These are phyloP conservation scores for Petrocephalus zakoni DNA, from an alignment of 2,113 vertebrate genomes.

Conservation along the genomic window DNA sequence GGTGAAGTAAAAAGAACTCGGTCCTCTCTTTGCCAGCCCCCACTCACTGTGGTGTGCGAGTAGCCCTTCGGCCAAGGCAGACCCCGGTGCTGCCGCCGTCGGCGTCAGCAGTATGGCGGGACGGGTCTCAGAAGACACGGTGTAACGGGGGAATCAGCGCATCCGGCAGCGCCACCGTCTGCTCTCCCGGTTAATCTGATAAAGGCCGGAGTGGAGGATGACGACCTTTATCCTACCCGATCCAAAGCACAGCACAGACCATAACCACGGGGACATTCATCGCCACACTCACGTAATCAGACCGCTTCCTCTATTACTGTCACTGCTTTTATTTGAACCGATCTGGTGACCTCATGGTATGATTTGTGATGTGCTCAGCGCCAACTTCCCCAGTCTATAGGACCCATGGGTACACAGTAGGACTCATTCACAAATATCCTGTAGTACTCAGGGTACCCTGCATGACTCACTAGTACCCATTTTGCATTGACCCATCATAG, in stretches of 20 bases:
- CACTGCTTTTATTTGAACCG: neutral
- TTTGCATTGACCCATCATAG: neutral
- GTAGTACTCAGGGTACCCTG: neutral
- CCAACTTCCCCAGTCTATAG: neutral
- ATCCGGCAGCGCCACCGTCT: neutral
- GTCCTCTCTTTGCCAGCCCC: neutral
- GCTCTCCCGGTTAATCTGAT: neutral
- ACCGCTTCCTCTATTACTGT: neutral
- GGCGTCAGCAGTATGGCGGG: neutral
- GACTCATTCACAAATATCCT: neutral
- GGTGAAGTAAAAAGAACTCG: neutral
- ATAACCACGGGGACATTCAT: neutral
- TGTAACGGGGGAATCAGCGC: neutral
- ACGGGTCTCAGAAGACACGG: neutral
- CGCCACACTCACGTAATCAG: neutral
- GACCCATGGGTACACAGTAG: neutral
- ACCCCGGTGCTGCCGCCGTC: neutral
- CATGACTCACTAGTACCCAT: neutral
- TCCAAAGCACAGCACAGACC: neutral
- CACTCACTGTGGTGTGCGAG: neutral
- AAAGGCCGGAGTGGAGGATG: neutral
- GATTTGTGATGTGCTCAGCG: neutral
- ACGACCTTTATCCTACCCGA: neutral
- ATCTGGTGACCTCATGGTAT: neutral
- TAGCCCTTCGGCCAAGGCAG: neutral